Evolutionary conservation across 2,888 invertebrate genomes (phyloP).

Genomic region (Ceraclea dissimilis): DNA sequence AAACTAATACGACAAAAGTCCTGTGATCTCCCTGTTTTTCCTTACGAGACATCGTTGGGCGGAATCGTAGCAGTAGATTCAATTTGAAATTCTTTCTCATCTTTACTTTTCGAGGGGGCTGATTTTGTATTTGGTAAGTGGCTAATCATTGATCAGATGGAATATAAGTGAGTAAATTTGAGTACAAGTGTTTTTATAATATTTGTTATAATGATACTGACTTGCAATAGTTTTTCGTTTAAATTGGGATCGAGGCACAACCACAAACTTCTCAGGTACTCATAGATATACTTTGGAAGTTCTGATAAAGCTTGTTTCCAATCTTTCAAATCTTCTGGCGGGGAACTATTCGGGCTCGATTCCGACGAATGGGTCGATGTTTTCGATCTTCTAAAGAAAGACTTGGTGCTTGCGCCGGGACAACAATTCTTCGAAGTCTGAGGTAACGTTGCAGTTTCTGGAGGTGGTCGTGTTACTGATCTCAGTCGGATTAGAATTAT

Average conservation of each 20-base stretch:
- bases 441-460: not conserved
- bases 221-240: not conserved
- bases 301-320: not conserved
- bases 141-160: no score
- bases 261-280: not conserved
- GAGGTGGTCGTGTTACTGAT: not conserved
- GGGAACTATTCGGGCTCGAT: not conserved
- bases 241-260: not conserved
- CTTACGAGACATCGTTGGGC: no score
- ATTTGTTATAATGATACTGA: not conserved
- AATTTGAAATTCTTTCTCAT: no score
- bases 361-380: not conserved
- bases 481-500: conserved; percentile 14
- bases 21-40: no score
- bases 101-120: no score
- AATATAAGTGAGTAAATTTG: no score
- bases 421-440: not conserved
- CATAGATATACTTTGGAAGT: not conserved
- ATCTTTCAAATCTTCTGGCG: not conserved
- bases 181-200: no score
- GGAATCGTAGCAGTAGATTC: no score
- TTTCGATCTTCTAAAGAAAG: not conserved
- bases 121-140: no score
- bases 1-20: no score
- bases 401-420: not conserved